phyloP scores from a whole-genome alignment of 2,888 invertebrate species.

The Geotrupes spiniger region DNA sequence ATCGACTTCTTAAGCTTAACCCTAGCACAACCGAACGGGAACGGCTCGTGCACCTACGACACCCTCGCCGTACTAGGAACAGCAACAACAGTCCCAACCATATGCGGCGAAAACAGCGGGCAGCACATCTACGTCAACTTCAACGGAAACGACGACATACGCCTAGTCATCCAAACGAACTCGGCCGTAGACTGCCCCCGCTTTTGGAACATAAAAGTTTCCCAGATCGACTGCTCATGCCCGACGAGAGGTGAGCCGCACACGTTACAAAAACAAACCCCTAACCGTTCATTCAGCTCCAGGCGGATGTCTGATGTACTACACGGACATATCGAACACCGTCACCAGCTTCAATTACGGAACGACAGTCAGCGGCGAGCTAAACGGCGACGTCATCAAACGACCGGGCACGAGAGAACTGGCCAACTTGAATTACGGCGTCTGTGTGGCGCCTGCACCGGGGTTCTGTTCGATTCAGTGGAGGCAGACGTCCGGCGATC shows the following conservation, averaged over 20 bases:
- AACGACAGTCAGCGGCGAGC: constrained; percentile 46
- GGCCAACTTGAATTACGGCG: constrained; percentile 70
- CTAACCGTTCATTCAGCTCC: constrained; percentile 56
- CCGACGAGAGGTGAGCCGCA: constrained; percentile 58
- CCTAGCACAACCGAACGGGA: constrained; percentile 69
- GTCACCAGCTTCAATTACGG: constrained; percentile 77
- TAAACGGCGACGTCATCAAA: constrained; percentile 14
- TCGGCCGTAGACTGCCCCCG: constrained; percentile 61
- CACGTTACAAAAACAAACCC: not conserved
- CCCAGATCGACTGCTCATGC: constrained; percentile 72
- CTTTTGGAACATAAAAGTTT: constrained; percentile 72
- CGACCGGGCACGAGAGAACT: constrained; percentile 66
- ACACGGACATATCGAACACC: constrained; percentile 59
- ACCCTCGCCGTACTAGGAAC: constrained; percentile 68
- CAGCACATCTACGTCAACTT: constrained; percentile 78
- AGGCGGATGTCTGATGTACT: constrained; percentile 75
- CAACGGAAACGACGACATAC: constrained; percentile 64
- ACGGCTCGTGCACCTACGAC: constrained; percentile 70
- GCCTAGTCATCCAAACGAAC: constrained; percentile 65
- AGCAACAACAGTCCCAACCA: constrained; percentile 66
- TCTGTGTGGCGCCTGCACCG: constrained; percentile 70
- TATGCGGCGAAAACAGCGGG: constrained; percentile 80
- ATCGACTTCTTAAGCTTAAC: constrained; percentile 74
- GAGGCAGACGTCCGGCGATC: constrained; percentile 52
- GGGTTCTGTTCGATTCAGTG: constrained; percentile 75